Evolutionary conservation across 2,888 invertebrate genomes (phyloP).

Genomic region (Ethmia dodecea): DNA sequence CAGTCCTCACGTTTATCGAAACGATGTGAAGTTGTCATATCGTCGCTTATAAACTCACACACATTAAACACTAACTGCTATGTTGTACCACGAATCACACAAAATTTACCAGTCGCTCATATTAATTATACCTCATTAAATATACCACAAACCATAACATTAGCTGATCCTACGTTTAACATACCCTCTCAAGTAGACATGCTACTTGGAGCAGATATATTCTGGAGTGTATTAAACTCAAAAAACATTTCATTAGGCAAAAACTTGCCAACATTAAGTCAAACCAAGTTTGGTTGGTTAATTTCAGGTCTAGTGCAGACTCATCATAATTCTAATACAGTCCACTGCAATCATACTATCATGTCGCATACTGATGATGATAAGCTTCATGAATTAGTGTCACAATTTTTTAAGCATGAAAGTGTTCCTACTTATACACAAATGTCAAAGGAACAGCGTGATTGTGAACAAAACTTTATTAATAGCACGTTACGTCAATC

Average conservation of each 20-base stretch:
- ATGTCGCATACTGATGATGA: neutral
- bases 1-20: conserved; percentile 6
- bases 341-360: conserved; percentile 1
- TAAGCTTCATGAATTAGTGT: conserved; percentile 6
- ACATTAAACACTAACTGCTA: conserved; percentile 4
- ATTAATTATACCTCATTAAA: conserved; percentile 2
- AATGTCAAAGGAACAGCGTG: conserved; percentile 14
- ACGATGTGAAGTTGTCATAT: conserved; percentile 1
- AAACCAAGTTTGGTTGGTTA: conserved; percentile 12
- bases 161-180: conserved; percentile 13
- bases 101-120: conserved; percentile 5
- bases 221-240: conserved; percentile 7
- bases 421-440: conserved; percentile 12
- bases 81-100: conserved; percentile 10
- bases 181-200: conserved; percentile 9
- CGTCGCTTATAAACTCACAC: conserved; percentile 3
- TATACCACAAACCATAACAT: conserved; percentile 5
- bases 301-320: conserved; percentile 12
- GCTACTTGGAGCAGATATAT: conserved; percentile 13
- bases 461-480: conserved; percentile 18
- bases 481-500: conserved; percentile 11
- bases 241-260: conserved; percentile 6
- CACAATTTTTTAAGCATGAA: conserved; percentile 21
- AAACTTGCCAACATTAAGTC: conserved; percentile 7
- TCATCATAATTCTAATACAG: conserved; percentile 14